Conservation (phyloP, 2,888 invertebrate species). For the Sinodicranocentrus sp. region DNA sequence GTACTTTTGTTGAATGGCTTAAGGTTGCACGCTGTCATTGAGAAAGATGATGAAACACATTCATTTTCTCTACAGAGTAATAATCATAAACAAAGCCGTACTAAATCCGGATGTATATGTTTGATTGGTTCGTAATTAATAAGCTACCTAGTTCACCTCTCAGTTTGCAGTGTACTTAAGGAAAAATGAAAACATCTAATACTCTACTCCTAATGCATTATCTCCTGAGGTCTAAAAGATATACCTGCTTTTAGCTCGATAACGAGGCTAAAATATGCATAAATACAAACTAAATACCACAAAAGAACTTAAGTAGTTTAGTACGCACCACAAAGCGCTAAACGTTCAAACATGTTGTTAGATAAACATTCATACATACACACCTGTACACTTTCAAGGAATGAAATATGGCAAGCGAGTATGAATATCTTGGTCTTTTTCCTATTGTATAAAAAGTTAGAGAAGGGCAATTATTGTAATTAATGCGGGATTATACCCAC, state of each 20-base stretch:
- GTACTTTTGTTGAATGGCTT: too few relatives aligned
- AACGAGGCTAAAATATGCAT: slow-evolving; percentile 58
- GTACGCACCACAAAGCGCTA: slow-evolving; percentile 13
- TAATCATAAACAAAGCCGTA: slow-evolving; percentile 36
- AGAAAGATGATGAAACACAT: too few relatives aligned
- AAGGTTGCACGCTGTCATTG: too few relatives aligned
- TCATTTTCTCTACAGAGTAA: neutral
- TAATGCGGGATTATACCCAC: slow-evolving; percentile 61
- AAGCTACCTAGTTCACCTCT: too few relatives aligned
- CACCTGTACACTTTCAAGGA: slow-evolving; percentile 1
- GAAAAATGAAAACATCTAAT: too few relatives aligned
- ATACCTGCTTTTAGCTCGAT: slow-evolving; percentile 3
- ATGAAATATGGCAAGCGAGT: slow-evolving; percentile 9
- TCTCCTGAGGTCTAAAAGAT: slow-evolving; percentile 33
- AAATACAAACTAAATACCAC: slow-evolving; percentile 41
- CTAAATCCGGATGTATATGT: slow-evolving; percentile 42
- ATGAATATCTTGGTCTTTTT: neutral
- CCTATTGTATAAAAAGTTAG: slow-evolving; percentile 12
- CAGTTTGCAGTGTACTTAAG: too few relatives aligned
- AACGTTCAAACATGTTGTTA: too few relatives aligned
- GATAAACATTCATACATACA: neutral
- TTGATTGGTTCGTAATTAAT: slow-evolving; percentile 34
- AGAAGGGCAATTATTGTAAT: slow-evolving; percentile 64
- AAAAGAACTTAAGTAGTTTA: slow-evolving; percentile 15
- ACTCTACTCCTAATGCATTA: too few relatives aligned